Base-by-base conservation (phyloP, 1,140 invertebrate genomes). In the Agraylea sexmaculata region DNA sequence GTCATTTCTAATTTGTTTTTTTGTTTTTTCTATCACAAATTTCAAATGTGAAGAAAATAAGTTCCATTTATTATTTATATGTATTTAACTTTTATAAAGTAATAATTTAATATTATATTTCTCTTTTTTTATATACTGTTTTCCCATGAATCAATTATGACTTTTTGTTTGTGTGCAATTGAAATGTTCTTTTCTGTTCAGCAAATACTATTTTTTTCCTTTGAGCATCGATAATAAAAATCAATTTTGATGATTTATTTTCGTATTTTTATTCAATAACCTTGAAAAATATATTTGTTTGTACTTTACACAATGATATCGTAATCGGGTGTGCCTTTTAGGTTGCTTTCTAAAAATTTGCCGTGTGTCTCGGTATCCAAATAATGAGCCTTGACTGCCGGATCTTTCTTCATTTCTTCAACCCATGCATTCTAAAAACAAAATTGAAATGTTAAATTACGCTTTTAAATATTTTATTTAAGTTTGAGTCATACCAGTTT, bases 291-390 rank as follows among this genome's bases (percentile, higher is more conserved):
- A 20, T 3, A 3, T 21, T 3, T 21, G 10, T 21, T 15, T 15
- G 17, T 23, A 28, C 13, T 21, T 52, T 53, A 48, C 51, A 54
- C 32, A 15, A 76, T 50, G 50, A 80, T 64, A 52, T 85, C 80
- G 51, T 82, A 86, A 46, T 85, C 69, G 10, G 78, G 69, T 41
- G 64, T 59, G 10, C 80, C 80, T 41, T 73, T 73, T 16, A 73
- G 62, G 22, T 70, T 66, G 10, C 75, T 75, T 43, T 70, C 67
- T n/a, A 80, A 70, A 45, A 78, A 86, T 52, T 83, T 80, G 12
- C 74, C 71, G 54, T 87, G 83, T 8, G 70, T 69, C 40, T 81
- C 74, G 1, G 75, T 60, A 40, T 78, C 67, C 35, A 86, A 58
- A 32, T 70, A 75, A 47, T 72, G 77, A 1, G 62, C 54, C 56